These are phyloP conservation scores for Scatophagus argus DNA, from an alignment of 2,113 vertebrate genomes.

Conservation along the genomic window DNA sequence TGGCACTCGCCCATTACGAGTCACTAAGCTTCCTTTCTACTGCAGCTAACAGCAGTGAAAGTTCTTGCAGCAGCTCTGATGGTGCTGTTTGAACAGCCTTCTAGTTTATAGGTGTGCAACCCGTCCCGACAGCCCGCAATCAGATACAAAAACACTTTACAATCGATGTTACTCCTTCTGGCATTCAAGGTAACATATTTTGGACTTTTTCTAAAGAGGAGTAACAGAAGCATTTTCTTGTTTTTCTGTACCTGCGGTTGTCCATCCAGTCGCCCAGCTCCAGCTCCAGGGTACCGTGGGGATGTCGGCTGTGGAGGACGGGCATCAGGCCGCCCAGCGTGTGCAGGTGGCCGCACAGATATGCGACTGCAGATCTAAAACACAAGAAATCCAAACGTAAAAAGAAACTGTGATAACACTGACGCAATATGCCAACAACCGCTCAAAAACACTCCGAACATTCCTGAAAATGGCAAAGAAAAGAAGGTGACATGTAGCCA, in stretches of 20 bases:
- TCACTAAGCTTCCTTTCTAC: not conserved
- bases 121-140: not conserved
- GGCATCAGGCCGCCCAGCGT: slow-evolving; percentile 94
- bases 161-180: not conserved
- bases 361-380: slow-evolving; percentile 91
- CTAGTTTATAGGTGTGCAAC: not conserved
- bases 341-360: slow-evolving; percentile 97
- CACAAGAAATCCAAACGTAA: not conserved
- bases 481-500: not conserved
- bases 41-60: not conserved
- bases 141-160: not conserved
- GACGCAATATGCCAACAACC: not conserved
- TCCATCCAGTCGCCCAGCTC: slow-evolving; percentile 98
- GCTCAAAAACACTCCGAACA: not conserved
- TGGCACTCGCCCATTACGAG: no score
- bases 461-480: not conserved
- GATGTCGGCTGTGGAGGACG: slow-evolving; percentile 91
- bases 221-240: no score
- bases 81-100: not conserved
- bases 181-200: not conserved
- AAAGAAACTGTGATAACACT: no score
- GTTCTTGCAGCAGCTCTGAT: not conserved
- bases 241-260: slow-evolving; percentile 88
- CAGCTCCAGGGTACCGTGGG: slow-evolving; percentile 92
- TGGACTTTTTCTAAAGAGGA: no score